These are phyloP conservation scores for Chaenocephalus aceratus DNA, from an alignment of 2,113 vertebrate genomes.

Conservation along the genomic window DNA sequence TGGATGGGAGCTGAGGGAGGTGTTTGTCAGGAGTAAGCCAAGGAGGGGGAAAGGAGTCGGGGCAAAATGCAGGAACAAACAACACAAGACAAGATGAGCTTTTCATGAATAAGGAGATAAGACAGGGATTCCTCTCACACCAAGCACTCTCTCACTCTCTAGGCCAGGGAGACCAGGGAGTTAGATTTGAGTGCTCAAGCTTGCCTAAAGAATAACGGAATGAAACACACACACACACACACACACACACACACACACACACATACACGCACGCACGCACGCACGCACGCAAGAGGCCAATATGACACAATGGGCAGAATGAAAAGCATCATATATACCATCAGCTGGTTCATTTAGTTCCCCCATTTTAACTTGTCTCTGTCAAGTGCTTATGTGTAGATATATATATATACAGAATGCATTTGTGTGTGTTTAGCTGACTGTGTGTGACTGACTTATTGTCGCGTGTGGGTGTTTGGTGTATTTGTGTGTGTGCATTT, in stretches of 20 bases:
- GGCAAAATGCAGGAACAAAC: slow-evolving; percentile 49
- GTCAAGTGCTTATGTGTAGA: too few species aligned
- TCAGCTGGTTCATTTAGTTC: slow-evolving; percentile 27
- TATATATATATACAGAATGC: neutral
- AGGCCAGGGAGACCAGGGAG: slow-evolving; percentile 45
- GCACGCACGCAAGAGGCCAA: slow-evolving; percentile 22
- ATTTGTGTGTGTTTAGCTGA: slow-evolving; percentile 9
- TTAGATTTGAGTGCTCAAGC: slow-evolving; percentile 64
- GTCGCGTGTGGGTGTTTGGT: slow-evolving; percentile 24
- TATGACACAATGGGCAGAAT: slow-evolving; percentile 50
- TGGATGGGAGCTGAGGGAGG: slow-evolving; percentile 23
- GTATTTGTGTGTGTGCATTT: slow-evolving; percentile 56
- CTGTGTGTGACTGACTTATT: slow-evolving; percentile 31
- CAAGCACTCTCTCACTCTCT: slow-evolving; percentile 52
- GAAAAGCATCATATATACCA: slow-evolving; percentile 61
- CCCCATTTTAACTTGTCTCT: too few species aligned
- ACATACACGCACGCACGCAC: neutral
- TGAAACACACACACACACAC: slow-evolving; percentile 21
- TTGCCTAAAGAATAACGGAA: slow-evolving; percentile 45
- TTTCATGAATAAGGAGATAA: slow-evolving; percentile 58
- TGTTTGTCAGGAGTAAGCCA: slow-evolving; percentile 28
- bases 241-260: neutral
- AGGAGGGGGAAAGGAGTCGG: slow-evolving; percentile 7
- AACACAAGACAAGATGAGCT: slow-evolving; percentile 60
- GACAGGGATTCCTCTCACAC: slow-evolving; percentile 60